A percentile compares a stretch with the other conserved stretches of the same genome.
These are phyloP conservation scores for Strongylocentrotus purpuratus DNA, from an alignment of 35 echinoderm and acorn worm genomes.

Conservation along the genomic window DNA sequence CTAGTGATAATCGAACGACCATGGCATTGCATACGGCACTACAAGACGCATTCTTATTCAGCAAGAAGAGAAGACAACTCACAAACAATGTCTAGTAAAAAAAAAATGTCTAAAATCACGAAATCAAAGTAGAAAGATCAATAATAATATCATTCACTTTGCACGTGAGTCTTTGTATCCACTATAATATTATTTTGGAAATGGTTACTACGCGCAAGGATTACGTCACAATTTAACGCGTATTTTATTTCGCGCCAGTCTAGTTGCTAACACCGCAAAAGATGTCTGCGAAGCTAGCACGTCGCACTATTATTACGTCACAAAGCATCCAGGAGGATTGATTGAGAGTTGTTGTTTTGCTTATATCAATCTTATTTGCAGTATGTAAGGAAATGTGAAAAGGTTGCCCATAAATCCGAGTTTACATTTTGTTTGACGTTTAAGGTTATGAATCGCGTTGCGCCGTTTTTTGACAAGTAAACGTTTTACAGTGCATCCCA, in stretches of 20 bases:
- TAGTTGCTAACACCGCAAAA: not conserved
- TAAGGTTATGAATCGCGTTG: too few species aligned
- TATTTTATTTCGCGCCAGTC: not conserved
- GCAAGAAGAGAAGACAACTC: not conserved
- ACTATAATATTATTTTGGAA: not conserved
- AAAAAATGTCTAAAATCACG: not conserved
- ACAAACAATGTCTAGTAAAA: not conserved
- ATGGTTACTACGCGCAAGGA: not conserved
- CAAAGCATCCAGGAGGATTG: not conserved
- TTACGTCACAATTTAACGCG: not conserved
- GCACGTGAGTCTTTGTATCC: not conserved
- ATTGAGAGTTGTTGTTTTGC: too few species aligned
- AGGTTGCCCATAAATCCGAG: too few species aligned
- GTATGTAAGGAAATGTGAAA: too few species aligned
- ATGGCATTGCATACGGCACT: not conserved
- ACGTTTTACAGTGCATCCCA: too few species aligned
- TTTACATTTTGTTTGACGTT: too few species aligned
- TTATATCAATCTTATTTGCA: too few species aligned
- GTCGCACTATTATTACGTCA: not conserved
- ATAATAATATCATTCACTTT: not conserved
- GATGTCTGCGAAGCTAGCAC: not conserved
- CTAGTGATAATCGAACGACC: not conserved
- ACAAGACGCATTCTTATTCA: not conserved
- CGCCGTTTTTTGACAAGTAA: too few species aligned
- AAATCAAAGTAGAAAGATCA: not conserved